Evolutionary conservation across 1,140 invertebrate genomes (phyloP).

Genomic region (Chironomus striatipennis): DNA sequence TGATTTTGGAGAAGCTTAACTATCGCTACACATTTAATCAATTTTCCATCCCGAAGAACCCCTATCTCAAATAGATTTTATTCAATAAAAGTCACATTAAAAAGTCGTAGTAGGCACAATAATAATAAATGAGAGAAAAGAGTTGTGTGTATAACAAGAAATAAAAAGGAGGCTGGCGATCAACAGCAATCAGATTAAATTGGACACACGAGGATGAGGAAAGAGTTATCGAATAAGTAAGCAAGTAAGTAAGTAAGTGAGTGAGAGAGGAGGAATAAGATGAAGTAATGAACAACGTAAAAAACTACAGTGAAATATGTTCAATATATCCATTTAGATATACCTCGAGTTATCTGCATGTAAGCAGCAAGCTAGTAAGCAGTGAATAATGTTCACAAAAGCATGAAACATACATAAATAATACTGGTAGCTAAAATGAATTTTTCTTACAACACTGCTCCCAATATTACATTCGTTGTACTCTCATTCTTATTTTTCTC

Average conservation of each 20-base stretch:
- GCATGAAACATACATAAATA: constrained; percentile 14
- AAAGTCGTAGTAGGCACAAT: too few relatives aligned
- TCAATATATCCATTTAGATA: constrained; percentile 10
- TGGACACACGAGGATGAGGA: background rate
- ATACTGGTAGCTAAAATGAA: constrained; percentile 9
- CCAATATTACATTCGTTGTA: background rate
- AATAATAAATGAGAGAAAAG: too few relatives aligned
- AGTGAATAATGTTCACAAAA: background rate
- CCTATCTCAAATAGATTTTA: too few relatives aligned
- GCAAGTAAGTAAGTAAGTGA: too few relatives aligned
- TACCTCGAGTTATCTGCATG: background rate
- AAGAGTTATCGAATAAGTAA: background rate
- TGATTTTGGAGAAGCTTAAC: too few relatives aligned
- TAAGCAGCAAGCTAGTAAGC: background rate
- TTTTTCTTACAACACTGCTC: constrained; percentile 1
- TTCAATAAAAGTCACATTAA: too few relatives aligned
- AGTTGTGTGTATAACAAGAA: background rate
- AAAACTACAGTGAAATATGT: background rate
- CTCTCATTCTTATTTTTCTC: background rate
- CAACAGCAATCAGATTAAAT: background rate
- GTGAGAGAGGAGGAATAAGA: too few relatives aligned
- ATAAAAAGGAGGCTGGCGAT: background rate
- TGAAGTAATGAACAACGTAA: background rate
- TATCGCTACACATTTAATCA: too few relatives aligned
- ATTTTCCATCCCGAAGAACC: too few relatives aligned